Conservation (phyloP, 2,113 vertebrate species). For the Bothrops jararaca region DNA sequence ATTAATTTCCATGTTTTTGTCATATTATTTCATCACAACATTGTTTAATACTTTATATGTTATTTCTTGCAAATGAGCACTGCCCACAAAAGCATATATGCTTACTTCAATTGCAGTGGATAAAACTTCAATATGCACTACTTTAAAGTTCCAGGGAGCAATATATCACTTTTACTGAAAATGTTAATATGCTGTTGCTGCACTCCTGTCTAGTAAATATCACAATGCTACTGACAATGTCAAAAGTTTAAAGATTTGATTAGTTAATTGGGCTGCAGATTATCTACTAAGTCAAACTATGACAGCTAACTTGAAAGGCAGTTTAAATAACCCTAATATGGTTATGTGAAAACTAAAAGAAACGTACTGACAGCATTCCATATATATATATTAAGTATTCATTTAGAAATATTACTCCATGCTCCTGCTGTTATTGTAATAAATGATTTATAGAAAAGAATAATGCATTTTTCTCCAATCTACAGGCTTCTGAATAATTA, state of each 20-base stretch:
- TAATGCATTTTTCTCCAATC: neutral
- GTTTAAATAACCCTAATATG: neutral
- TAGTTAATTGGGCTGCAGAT: neutral
- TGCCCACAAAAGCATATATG: neutral
- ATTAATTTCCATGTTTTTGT: neutral
- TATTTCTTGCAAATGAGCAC: neutral
- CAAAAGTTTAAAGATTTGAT: slow-evolving; percentile 21
- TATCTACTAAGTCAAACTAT: slow-evolving; percentile 3
- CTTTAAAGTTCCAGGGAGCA: neutral
- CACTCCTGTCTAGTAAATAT: slow-evolving; percentile 7
- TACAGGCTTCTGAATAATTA: neutral
- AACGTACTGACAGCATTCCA: neutral
- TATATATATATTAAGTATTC: neutral
- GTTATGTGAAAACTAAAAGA: neutral
- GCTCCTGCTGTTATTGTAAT: neutral
- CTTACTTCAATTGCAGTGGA: neutral
- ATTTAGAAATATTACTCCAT: neutral
- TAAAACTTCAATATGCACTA: neutral
- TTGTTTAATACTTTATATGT: neutral
- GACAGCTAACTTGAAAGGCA: neutral
- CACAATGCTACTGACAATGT: slow-evolving; percentile 1
- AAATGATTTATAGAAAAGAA: neutral
- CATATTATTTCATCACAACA: neutral
- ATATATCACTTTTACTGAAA: neutral
- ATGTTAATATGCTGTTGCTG: neutral